Evolutionary conservation across 1,140 invertebrate genomes (phyloP).

Genomic region (Schlechtendalia chinensis): DNA sequence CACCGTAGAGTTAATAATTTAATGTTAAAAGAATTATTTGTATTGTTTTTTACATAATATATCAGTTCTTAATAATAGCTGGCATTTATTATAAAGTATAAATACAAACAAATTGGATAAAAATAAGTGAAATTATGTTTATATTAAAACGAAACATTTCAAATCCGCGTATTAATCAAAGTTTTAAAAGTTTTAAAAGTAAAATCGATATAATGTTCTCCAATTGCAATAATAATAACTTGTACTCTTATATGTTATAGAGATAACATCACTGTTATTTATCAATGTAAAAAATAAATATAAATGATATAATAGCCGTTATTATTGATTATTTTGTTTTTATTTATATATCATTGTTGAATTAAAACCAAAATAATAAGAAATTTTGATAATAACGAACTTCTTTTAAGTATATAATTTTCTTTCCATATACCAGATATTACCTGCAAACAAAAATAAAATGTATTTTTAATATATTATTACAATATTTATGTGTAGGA

Average conservation of each 20-base stretch:
- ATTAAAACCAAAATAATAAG: constrained; percentile 17
- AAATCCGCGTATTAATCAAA: neutral
- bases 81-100: neutral
- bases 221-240: neutral
- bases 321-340: neutral
- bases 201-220: neutral
- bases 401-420: neutral
- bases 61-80: neutral
- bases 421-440: neutral
- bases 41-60: neutral
- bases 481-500: too few species aligned
- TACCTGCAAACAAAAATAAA: neutral
- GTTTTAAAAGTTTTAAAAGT: neutral
- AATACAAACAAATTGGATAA: neutral
- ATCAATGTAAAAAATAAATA: neutral
- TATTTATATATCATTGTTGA: neutral
- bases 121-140: neutral
- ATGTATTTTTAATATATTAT: neutral
- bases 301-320: neutral
- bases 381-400: constrained; percentile 1
- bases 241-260: neutral
- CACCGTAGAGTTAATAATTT: neutral
- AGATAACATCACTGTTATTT: neutral
- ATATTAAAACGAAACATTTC: neutral
- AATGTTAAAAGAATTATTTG: neutral